phyloP scores from a whole-genome alignment of 2,888 invertebrate species.

The Patella pellucida region DNA sequence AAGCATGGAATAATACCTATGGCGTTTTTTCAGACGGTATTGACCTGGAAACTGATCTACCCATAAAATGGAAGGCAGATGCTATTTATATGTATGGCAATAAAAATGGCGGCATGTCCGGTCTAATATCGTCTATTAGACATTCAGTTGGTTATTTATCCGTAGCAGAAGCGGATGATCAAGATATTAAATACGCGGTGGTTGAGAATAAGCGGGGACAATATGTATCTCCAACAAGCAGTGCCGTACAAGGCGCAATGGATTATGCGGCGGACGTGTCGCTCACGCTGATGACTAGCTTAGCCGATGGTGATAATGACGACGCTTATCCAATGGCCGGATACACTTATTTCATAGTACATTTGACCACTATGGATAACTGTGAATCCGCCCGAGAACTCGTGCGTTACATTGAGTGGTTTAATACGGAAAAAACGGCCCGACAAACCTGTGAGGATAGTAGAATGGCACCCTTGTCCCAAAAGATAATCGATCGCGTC shows the following conservation, averaged over 20 bases:
- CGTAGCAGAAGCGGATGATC: slow-evolving; percentile 43
- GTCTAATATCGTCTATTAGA: slow-evolving; percentile 46
- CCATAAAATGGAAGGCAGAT: slow-evolving; percentile 43
- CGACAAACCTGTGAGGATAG: slow-evolving; percentile 31
- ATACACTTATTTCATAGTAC: slow-evolving; percentile 61
- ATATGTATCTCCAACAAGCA: slow-evolving; percentile 36
- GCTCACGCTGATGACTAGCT: slow-evolving; percentile 30
- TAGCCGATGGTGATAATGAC: slow-evolving; percentile 25
- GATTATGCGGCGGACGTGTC: slow-evolving; percentile 31
- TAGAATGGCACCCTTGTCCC: slow-evolving; percentile 52
- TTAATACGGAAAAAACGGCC: slow-evolving; percentile 39
- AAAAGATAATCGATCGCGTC: slow-evolving; percentile 34
- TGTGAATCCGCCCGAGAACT: slow-evolving; percentile 60
- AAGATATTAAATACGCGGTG: slow-evolving; percentile 40
- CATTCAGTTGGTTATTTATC: slow-evolving; percentile 63
- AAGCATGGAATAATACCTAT: slow-evolving; percentile 47
- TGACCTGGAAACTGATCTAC: slow-evolving; percentile 18
- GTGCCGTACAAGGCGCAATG: slow-evolving; percentile 51
- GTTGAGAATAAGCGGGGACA: slow-evolving; percentile 48
- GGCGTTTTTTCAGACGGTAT: slow-evolving; percentile 52
- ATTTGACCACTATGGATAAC: slow-evolving; percentile 36
- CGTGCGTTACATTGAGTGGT: slow-evolving; percentile 61
- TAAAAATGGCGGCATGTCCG: slow-evolving; percentile 51
- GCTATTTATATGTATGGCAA: slow-evolving; percentile 46
- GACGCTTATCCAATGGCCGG: slow-evolving; percentile 55